Percentiles rank a stretch among this genome's conserved stretches.
Evolutionary conservation across 2,113 vertebrate species (phyloP).

Genomic region (Chrysochloris asiatica): DNA sequence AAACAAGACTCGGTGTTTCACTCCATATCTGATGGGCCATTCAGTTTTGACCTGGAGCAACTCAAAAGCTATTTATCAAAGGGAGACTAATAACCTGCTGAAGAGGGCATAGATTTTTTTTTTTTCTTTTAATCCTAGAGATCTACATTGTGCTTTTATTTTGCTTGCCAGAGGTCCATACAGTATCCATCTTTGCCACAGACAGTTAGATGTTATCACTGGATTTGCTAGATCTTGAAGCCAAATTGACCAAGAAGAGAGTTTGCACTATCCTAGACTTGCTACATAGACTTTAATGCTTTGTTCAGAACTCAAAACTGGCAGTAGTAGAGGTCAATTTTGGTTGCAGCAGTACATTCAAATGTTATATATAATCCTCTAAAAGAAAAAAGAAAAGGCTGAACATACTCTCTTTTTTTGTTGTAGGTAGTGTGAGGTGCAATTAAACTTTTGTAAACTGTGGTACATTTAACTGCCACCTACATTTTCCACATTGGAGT

Average conservation of each 20-base stretch:
- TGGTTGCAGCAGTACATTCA: not conserved
- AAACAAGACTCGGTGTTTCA: not conserved
- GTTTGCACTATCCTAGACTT: not conserved
- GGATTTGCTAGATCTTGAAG: not conserved
- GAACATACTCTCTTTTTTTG: not conserved
- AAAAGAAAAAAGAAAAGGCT: not conserved
- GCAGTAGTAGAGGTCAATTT: not conserved
- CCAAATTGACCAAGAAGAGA: not conserved
- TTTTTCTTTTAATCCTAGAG: not conserved
- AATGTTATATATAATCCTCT: not conserved
- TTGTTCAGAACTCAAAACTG: not conserved
- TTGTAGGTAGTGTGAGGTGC: not conserved
- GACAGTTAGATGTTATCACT: not conserved
- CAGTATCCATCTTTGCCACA: not conserved
- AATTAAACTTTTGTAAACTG: not conserved
- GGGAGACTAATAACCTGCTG: not conserved
- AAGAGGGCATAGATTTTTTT: not conserved
- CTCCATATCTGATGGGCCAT: not conserved
- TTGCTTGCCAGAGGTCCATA: not conserved
- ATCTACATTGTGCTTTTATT: not conserved
- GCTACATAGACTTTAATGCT: not conserved
- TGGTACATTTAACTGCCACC: no score
- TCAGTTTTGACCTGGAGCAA: not conserved
- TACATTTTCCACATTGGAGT: no score
- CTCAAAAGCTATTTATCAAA: not conserved